These are phyloP conservation scores for Calosoma granatense DNA, from an alignment of 1,140 invertebrate species.

Conservation along the genomic window DNA sequence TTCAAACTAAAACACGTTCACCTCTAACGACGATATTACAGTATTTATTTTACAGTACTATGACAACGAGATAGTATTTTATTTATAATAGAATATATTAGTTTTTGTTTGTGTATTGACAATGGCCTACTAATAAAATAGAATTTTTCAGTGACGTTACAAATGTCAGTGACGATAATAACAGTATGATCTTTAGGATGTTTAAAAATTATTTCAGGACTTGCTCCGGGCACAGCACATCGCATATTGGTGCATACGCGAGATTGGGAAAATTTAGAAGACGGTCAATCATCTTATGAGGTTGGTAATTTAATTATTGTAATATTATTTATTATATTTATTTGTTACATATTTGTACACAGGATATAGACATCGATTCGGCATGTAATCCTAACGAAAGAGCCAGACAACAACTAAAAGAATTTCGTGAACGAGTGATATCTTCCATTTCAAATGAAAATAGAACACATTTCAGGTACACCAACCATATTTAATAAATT, in stretches of 20 bases:
- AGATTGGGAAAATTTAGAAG: slow-evolving; percentile 23
- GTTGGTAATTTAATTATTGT: neutral
- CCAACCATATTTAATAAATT: slow-evolving; percentile 2
- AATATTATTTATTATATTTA: neutral
- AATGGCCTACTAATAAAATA: no score
- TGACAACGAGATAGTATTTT: no score
- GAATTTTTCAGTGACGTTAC: no score
- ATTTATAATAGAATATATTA: no score
- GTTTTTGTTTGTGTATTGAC: no score
- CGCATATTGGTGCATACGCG: slow-evolving; percentile 30
- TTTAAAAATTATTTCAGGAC: no score
- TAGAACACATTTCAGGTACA: slow-evolving; percentile 25
- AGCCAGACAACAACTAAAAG: slow-evolving; percentile 11
- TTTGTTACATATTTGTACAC: no score
- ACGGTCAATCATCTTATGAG: neutral
- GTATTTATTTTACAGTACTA: no score
- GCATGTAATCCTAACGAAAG: neutral
- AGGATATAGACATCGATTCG: slow-evolving; percentile 1
- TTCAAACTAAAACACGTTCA: no score
- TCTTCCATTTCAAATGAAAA: slow-evolving; percentile 26
- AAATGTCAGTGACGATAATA: no score
- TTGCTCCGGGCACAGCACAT: slow-evolving; percentile 30
- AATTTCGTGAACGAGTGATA: slow-evolving; percentile 19
- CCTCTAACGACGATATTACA: no score
- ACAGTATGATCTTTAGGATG: no score